These are phyloP conservation scores for Anabas testudineus DNA, from an alignment of 2,797 vertebrate genomes.

Conservation along the genomic window DNA sequence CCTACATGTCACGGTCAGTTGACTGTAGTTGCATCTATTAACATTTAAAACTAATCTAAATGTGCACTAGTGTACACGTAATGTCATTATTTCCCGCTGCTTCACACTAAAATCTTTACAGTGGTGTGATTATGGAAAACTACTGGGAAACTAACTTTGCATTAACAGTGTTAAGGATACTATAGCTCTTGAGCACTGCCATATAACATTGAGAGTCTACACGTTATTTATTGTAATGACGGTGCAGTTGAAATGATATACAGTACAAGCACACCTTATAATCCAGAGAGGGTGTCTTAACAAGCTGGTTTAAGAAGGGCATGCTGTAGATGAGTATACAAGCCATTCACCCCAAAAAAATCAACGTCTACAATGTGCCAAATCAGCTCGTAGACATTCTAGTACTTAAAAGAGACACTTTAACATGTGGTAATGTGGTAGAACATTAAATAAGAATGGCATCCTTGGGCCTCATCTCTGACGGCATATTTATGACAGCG, in stretches of 20 bases:
- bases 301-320: slow-evolving; percentile 6
- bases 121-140: slow-evolving; percentile 26
- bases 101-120: slow-evolving; percentile 19
- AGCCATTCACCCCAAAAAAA: slow-evolving; percentile 6
- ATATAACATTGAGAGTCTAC: neutral
- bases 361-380: slow-evolving; percentile 22
- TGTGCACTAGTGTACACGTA: neutral
- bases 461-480: neutral
- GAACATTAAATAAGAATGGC: neutral
- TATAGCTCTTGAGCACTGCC: slow-evolving; percentile 5
- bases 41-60: neutral
- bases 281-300: slow-evolving; percentile 17
- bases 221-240: slow-evolving; percentile 9
- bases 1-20: neutral
- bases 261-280: slow-evolving; percentile 6
- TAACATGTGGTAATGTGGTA: neutral
- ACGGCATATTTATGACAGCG: slow-evolving; percentile 2
- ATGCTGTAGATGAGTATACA: slow-evolving; percentile 17
- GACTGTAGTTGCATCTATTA: neutral
- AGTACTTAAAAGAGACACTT: neutral
- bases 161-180: slow-evolving; percentile 21
- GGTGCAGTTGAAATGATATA: slow-evolving; percentile 13
- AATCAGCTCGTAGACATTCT: slow-evolving; percentile 14
- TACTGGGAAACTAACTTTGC: neutral
- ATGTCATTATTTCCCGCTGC: neutral